Conservation (phyloP, 2,113 vertebrate species). For the Catagonus wagneri region DNA sequence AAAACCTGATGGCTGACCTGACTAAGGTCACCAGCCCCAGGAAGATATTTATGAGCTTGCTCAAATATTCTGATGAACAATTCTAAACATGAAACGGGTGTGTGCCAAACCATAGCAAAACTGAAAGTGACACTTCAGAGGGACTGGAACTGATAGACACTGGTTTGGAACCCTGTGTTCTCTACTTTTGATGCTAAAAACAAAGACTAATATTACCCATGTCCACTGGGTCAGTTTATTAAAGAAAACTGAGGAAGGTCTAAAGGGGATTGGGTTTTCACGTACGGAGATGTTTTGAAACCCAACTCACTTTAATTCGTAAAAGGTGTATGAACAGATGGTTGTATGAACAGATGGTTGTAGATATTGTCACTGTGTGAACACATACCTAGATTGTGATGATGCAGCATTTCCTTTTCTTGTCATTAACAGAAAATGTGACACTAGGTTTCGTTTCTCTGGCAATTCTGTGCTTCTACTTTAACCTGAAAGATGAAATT, state of each 20-base stretch:
- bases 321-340: not conserved
- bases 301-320: not conserved
- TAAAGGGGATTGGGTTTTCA: constrained; percentile 54
- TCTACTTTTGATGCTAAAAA: not conserved
- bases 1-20: not conserved
- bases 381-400: not conserved
- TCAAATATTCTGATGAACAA: not conserved
- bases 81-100: not conserved
- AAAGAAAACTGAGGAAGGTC: constrained; percentile 7
- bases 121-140: not conserved
- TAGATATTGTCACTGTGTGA: not conserved
- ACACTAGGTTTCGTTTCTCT: not conserved
- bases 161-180: not conserved
- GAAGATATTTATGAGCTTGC: constrained; percentile 9
- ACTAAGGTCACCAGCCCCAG: not conserved
- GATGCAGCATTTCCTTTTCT: not conserved
- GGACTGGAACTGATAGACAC: not conserved
- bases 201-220: not conserved
- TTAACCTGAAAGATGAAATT: constrained; percentile 24
- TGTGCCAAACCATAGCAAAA: not conserved
- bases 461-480: not conserved
- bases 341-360: not conserved
- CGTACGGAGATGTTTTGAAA: constrained; percentile 35
- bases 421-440: not conserved
- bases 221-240: constrained; percentile 1